Evolutionary conservation across 2,888 invertebrate species (phyloP), one percentile per base, ranked within the genome.

Genomic region (Polydrusus pterygomalis): DNA sequence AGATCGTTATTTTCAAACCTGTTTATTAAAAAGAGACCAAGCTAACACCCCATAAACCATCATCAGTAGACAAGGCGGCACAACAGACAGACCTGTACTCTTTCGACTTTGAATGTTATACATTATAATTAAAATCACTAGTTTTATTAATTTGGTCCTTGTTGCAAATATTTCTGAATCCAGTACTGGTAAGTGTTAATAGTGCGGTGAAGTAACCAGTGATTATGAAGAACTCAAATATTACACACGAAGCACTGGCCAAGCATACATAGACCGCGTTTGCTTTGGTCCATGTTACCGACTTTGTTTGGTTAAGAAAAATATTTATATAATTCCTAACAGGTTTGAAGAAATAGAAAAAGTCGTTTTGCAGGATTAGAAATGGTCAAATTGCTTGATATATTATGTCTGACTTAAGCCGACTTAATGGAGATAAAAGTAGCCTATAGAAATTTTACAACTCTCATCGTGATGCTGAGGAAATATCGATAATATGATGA

Each of bases 141-240:
- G 1, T 34, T 49, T 11, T 6, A 40, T 40, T 34, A 10, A 11
- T 64, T 18, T n/a, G 13, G 9, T 47, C n/a, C 20, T 18, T 15
- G 11, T 17, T 6, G 3, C 0, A 38, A 25, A 47, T 25, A 1
- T 65, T 56, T 69, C 1, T 60, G 25, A 56, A 64, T 62, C 15
- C 74, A 62, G 60, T 8, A 11, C 74, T 74, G 68, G n/a, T n/a
- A n/a, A 68, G 54, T 56, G 65, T 60, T 75, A 71, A 75, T 67
- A 43, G 25, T 60, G 43, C 17, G 54, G 71, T 75, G 75, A 70
- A 75, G 80, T 78, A 80, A 80, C 78, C 77, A 65, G 65, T 77
- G 79, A 78, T 80, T 79, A 79, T 79, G 78, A 79, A 77, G 74
- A 79, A 77, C 70, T 77, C 75, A 79, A 80, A 80, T 77, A 80